Evolutionary conservation across 1,140 invertebrate species (phyloP).

Genomic region (Drosophila albomicans): DNA sequence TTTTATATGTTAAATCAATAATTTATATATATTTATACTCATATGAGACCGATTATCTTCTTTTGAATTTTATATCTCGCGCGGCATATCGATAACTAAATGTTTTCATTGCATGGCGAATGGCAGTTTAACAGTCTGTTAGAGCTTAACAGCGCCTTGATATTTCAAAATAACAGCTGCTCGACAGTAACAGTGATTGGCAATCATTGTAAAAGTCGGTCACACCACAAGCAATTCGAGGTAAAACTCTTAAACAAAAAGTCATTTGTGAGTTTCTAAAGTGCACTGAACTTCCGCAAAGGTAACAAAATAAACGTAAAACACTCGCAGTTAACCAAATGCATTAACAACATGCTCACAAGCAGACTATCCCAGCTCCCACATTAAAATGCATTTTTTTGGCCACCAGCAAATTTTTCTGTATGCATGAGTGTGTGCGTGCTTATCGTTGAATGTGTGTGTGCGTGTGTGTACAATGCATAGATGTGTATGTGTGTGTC

Average conservation of each 20-base stretch:
- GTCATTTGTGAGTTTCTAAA: slow-evolving; percentile 45
- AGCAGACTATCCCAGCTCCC: slow-evolving; percentile 36
- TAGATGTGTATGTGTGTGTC: slow-evolving; percentile 49
- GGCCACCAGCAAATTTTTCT: slow-evolving; percentile 53
- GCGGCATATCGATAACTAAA: slow-evolving; percentile 1
- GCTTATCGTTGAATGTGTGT: slow-evolving; percentile 33
- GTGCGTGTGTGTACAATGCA: slow-evolving; percentile 39
- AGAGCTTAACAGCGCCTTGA: slow-evolving; percentile 3
- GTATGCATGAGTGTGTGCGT: slow-evolving; percentile 53
- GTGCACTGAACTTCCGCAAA: slow-evolving; percentile 53
- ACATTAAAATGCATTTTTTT: slow-evolving; percentile 51
- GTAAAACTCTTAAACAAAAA: slow-evolving; percentile 58
- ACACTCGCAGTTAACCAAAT: slow-evolving; percentile 41
- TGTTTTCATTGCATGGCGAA: not conserved
- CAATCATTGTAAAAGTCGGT: slow-evolving; percentile 25
- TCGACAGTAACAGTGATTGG: slow-evolving; percentile 23
- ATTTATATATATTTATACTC: too few relatives aligned
- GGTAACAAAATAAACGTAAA: slow-evolving; percentile 40
- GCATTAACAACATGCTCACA: slow-evolving; percentile 49
- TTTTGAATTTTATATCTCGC: not conserved
- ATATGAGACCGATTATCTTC: too few relatives aligned
- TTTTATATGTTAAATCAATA: too few relatives aligned
- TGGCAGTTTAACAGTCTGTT: slow-evolving; percentile 3
- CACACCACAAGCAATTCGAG: slow-evolving; percentile 41
- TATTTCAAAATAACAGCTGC: slow-evolving; percentile 22